Percentiles rank a stretch among this genome's conserved stretches.
Evolutionary conservation across 2,113 vertebrate species (phyloP).

Genomic region (Indri indri): DNA sequence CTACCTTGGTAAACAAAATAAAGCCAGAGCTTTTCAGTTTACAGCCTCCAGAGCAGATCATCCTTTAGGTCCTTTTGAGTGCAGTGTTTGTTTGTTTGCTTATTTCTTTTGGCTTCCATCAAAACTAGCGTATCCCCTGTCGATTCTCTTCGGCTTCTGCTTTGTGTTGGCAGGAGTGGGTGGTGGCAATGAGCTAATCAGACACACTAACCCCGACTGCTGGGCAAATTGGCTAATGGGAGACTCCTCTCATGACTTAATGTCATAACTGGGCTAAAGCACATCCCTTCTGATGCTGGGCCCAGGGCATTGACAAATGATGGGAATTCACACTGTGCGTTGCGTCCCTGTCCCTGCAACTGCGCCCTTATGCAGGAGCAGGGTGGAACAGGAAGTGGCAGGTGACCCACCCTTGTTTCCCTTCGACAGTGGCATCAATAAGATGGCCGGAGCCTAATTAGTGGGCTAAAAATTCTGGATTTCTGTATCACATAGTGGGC

Average conservation of each 20-base stretch:
- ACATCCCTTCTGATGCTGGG: background rate
- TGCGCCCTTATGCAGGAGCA: background rate
- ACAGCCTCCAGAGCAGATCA: background rate
- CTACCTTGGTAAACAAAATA: background rate
- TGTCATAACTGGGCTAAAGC: background rate
- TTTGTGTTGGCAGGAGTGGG: background rate
- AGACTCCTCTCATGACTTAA: background rate
- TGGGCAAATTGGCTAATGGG: background rate
- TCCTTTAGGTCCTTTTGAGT: background rate
- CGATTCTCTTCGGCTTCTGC: background rate
- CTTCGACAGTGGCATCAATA: background rate
- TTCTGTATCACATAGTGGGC: background rate
- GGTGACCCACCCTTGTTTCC: background rate
- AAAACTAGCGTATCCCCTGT: background rate
- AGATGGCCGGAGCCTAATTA: background rate
- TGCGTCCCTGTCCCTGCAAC: background rate
- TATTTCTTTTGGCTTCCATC: background rate
- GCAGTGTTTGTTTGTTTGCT: background rate
- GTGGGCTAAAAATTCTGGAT: background rate
- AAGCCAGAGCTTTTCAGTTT: background rate
- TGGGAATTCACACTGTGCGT: slow-evolving; percentile 28
- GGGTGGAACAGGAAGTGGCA: background rate
- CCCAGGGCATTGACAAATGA: slow-evolving; percentile 25
- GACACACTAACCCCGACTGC: background rate
- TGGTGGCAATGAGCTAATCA: background rate